A percentile compares a stretch with the other conserved stretches of the same genome.
Conservation (phyloP, 2,797 vertebrate genomes). For the Furcifer pardalis region DNA sequence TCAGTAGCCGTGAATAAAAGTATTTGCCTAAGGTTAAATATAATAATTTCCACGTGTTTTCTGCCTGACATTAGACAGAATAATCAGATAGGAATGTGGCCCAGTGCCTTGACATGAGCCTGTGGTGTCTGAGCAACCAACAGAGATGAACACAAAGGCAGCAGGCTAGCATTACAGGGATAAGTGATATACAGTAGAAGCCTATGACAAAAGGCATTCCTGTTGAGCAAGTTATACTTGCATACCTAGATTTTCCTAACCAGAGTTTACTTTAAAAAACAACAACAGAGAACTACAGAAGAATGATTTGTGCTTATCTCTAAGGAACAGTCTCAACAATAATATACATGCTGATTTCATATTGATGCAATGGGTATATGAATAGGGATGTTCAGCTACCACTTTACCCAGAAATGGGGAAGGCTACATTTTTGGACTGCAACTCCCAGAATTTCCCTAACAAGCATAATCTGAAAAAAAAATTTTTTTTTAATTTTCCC, state of each 20-base stretch:
- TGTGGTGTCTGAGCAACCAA: background rate
- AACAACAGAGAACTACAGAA: no score
- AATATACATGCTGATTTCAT: no score
- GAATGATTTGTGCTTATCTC: no score
- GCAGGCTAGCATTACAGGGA: background rate
- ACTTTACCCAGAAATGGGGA: no score
- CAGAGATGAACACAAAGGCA: background rate
- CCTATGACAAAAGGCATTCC: constrained; percentile 6
- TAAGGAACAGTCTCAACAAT: no score
- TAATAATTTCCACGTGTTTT: background rate
- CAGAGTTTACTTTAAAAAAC: background rate
- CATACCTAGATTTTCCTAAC: background rate
- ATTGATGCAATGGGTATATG: no score
- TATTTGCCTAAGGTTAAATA: background rate
- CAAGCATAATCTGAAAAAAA: background rate
- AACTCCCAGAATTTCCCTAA: background rate
- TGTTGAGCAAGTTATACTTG: background rate
- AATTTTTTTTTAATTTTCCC: no score
- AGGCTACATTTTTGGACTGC: no score
- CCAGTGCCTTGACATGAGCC: background rate
- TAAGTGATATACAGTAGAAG: constrained; percentile 10
- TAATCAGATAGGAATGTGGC: background rate
- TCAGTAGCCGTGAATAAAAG: background rate
- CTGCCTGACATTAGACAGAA: background rate
- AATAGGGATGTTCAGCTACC: no score